Evolutionary conservation across 2,113 vertebrate genomes (phyloP).

Genomic region (Myotis davidii): DNA sequence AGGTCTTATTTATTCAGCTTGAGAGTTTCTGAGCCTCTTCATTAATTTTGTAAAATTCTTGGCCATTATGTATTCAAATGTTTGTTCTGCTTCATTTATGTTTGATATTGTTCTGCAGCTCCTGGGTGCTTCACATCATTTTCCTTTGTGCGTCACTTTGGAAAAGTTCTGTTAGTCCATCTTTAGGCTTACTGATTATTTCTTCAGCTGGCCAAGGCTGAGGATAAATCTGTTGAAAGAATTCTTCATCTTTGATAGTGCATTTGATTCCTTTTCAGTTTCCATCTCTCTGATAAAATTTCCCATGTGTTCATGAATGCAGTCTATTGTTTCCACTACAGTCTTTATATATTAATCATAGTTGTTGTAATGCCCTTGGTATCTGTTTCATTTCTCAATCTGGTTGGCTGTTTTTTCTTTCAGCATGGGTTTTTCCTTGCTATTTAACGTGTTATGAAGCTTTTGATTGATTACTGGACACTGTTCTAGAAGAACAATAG

Average conservation of each 20-base stretch:
- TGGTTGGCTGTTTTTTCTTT: background rate
- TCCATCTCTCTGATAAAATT: background rate
- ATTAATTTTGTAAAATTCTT: conserved; percentile 6
- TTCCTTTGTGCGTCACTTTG: background rate
- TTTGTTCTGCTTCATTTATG: background rate
- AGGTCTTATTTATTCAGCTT: background rate
- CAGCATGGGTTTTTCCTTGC: background rate
- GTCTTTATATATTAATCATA: background rate
- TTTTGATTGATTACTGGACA: background rate
- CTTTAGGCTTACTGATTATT: background rate
- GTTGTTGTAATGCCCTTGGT: background rate
- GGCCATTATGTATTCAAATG: background rate
- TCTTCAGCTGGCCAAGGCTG: background rate
- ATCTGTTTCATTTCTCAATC: background rate
- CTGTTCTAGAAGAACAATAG: background rate
- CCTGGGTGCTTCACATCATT: background rate
- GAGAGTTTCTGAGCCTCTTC: background rate
- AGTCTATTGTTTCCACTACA: background rate
- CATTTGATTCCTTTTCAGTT: background rate
- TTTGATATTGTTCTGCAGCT: background rate
- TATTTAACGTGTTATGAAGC: background rate
- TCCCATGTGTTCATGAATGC: background rate
- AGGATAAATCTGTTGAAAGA: background rate
- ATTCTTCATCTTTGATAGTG: background rate
- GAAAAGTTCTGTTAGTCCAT: background rate